Evolutionary conservation across 2,113 vertebrate genomes (phyloP).

Genomic region (human (Homo sapiens)): GRCh38 chr19:9471001-9471500

Average conservation of each 20-base stretch:
- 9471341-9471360: conserved; percentile 19
- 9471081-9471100: background rate
- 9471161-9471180: background rate
- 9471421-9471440: background rate
- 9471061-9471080: background rate
- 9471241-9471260: background rate
- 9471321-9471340: conserved; percentile 4
- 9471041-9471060: background rate
- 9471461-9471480: background rate
- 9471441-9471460: background rate
- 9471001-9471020: background rate
- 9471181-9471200: background rate
- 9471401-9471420: no score
- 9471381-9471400: background rate
- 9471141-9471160: background rate
- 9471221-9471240: background rate
- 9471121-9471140: background rate
- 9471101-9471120: background rate
- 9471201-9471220: background rate
- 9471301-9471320: background rate
- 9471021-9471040: background rate
- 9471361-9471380: conserved; percentile 9
- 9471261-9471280: background rate
- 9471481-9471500: background rate
- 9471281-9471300: conserved; percentile 11